phyloP scores from a whole-genome alignment of 2,113 vertebrate genomes.

The Nothoprocta perdicaria region DNA sequence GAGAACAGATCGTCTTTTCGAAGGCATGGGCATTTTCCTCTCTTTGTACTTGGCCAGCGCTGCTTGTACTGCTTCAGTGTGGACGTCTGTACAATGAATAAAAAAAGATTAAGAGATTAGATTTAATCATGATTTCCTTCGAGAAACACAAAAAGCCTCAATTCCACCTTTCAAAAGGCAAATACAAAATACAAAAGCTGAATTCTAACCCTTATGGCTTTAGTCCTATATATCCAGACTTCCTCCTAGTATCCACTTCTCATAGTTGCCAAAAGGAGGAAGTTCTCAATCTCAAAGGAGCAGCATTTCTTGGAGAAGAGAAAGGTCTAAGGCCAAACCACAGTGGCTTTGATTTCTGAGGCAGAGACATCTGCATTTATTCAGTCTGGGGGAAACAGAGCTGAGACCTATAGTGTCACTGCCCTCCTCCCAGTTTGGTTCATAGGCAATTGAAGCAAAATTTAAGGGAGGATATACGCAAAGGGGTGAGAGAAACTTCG shows the following conservation, averaged over 20 bases:
- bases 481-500: not conserved
- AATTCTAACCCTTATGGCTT: not conserved
- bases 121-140: not conserved
- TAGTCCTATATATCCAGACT: not conserved
- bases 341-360: not conserved
- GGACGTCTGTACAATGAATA: slow-evolving; percentile 81
- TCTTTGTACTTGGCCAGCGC: slow-evolving; percentile 94
- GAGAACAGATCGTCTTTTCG: slow-evolving; percentile 91
- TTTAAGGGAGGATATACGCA: not conserved
- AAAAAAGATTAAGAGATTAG: not conserved
- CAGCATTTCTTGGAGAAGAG: not conserved
- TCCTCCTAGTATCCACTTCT: not conserved
- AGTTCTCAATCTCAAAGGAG: not conserved
- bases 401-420: not conserved
- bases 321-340: not conserved
- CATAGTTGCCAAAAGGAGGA: not conserved
- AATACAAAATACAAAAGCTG: not conserved
- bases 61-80: slow-evolving; percentile 97
- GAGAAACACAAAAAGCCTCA: not conserved
- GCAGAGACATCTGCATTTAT: not conserved
- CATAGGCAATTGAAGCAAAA: not conserved
- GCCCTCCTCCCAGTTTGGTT: not conserved
- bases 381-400: not conserved
- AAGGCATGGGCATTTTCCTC: slow-evolving; percentile 98
- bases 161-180: not conserved